Evolutionary conservation across 2,888 invertebrate genomes (phyloP), one percentile per base, ranked within the genome.

Genomic region (Mythimna pallens): DNA sequence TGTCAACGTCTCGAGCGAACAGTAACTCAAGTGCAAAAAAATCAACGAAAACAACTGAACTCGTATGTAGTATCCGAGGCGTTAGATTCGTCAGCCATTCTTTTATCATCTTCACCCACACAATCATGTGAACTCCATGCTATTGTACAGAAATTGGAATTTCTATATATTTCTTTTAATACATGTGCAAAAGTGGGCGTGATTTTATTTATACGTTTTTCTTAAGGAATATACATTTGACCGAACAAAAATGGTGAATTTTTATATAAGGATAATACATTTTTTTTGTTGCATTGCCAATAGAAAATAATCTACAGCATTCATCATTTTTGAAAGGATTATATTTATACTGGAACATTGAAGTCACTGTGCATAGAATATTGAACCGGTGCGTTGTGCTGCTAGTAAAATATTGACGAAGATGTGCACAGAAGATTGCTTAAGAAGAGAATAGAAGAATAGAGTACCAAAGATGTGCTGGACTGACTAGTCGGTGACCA

Each of bases 131-230:
- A 94, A 95, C 89, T 92, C 91, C 96, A 96, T 96, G 96, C 95
- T 92, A 91, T 93, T 93, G 91, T 95, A 96, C 96, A 96, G 92
- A 93, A 92, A 94, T 93, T 93, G 92, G 92, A 94, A 93, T 93
- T 93, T 94, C 89, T 86, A 89, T 87, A 83, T 84, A 85, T 78
- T 83, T 86, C 81, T 87, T 87, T 86, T 88, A 88, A 88, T 86
- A 77, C 75, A 82, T 91, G 92, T 92, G 93, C 91, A 90, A 85
- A 83, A 87, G 88, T 91, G 87, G 89, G 85, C 76, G 82, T 84
- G 83, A 87, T 87, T 84, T 76, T 58, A 86, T 81, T 86, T 83
- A 81, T 64, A 72, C 73, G 78, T 80, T 84, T 81, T 67, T 85
- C 81, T 80, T 78, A 82, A 75, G 73, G 81, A 88, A 86, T 85